Evolutionary conservation across 1,140 invertebrate genomes (phyloP), one percentile per base, ranked within the genome.

Genomic region (Neodiprion lecontei): DNA sequence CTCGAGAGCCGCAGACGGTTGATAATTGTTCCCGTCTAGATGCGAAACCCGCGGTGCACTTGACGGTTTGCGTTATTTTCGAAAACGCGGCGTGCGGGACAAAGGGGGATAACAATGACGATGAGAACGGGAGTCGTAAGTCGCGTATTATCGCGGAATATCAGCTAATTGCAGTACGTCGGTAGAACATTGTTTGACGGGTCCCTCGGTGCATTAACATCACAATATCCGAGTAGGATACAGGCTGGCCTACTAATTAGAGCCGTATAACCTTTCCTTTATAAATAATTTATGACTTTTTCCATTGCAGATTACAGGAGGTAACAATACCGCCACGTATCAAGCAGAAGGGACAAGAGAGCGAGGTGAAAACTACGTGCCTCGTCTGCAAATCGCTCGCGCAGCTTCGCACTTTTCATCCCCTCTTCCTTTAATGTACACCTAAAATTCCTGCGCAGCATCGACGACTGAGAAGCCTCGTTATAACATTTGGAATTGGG

Each of bases 241-340:
- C 72, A 61, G 68, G 67, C 61, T 40, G 17, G 73, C 75, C 74
- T 77, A 79, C 80, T 82, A 82, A 83, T 84, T 80, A 61, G 79
- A 84, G 82, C 74, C 28, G 28, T 50, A 78, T 80, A 81, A 80
- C 75, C 77, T 80, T 78, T 61, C 72, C 73, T 68, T 79, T 77
- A 77, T 82, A 76, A 81, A 81, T 84, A 79, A 84, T 84, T 84
- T 75, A 81, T 83, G 47, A 17, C n/a, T 66, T 17, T 71, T 40
- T 23, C 48, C 14, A 69, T 9, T 28, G 70, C 48, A 12, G 21
- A 61, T 61, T 61, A 61, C n/a, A 14, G 11, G 0, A 61, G 11
- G 53, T 8, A 61, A 61, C 53, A 61, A 61, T 61, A 61, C 3
- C 11, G 11, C 53, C 53, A 17, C 11, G 53, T 61, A 7, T 8